Percentiles rank a stretch among this genome's conserved stretches.
phyloP scores from a whole-genome alignment of 2,113 vertebrate species.

The Hemichromis elongatus region DNA sequence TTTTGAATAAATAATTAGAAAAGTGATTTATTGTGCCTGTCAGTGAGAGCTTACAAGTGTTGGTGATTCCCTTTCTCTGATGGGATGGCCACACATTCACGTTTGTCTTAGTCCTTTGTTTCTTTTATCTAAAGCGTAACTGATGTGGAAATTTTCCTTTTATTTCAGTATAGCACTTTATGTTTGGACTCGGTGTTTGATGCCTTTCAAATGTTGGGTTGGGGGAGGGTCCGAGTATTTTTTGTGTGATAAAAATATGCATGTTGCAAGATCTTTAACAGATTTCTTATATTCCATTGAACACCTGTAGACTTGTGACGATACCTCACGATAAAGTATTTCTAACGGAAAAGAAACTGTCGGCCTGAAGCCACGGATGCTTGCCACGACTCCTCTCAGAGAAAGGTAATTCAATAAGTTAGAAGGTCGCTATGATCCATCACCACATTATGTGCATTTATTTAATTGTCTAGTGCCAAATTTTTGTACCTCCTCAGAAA shows the following conservation, averaged over 20 bases:
- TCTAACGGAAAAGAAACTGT: neutral
- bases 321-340: slow-evolving; percentile 4
- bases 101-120: slow-evolving; percentile 1
- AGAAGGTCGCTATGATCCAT: neutral
- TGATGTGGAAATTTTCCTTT: neutral
- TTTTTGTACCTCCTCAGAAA: neutral
- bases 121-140: neutral
- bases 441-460: neutral
- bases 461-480: neutral
- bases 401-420: neutral
- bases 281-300: slow-evolving; percentile 1
- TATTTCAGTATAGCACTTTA: neutral
- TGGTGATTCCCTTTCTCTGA: neutral
- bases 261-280: slow-evolving; percentile 18
- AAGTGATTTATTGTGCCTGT: slow-evolving; percentile 15
- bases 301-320: slow-evolving; percentile 34
- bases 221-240: neutral
- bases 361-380: neutral
- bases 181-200: slow-evolving; percentile 13
- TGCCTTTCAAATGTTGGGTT: neutral
- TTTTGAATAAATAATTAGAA: slow-evolving; percentile 24
- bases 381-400: slow-evolving; percentile 2
- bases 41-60: neutral
- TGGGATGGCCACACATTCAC: neutral
- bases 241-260: slow-evolving; percentile 1